These are phyloP conservation scores for Prenolepis imparis DNA, from an alignment of 2,888 invertebrate species.

Conservation along the genomic window DNA sequence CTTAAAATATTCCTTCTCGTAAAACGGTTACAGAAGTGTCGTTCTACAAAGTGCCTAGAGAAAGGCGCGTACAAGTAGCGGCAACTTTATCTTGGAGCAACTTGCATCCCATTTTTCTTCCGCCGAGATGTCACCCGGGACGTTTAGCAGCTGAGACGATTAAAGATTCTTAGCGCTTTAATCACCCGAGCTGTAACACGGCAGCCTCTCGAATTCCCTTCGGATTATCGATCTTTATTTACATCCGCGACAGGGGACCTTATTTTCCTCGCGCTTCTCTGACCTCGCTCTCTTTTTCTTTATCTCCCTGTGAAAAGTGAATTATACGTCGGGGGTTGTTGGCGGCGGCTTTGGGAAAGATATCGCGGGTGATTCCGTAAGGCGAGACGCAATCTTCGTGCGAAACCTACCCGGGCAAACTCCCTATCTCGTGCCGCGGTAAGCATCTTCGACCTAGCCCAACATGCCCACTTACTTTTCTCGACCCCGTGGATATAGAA, in stretches of 20 bases:
- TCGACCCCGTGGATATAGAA: not conserved
- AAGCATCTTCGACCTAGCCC: slow-evolving; percentile 47
- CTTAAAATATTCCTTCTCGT: slow-evolving; percentile 51
- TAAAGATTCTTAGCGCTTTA: slow-evolving; percentile 32
- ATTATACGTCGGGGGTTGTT: slow-evolving; percentile 34
- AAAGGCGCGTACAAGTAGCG: slow-evolving; percentile 42
- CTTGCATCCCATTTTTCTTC: slow-evolving; percentile 50
- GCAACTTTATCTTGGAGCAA: slow-evolving; percentile 47
- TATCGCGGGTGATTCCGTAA: slow-evolving; percentile 44
- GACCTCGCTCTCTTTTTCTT: not conserved
- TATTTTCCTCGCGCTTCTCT: not conserved
- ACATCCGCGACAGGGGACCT: not conserved
- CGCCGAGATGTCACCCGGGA: slow-evolving; percentile 26
- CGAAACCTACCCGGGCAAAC: slow-evolving; percentile 42
- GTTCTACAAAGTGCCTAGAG: slow-evolving; percentile 32
- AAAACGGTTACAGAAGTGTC: slow-evolving; percentile 52
- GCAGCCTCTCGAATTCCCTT: slow-evolving; percentile 5
- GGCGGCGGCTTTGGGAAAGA: slow-evolving; percentile 34
- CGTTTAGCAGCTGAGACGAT: slow-evolving; percentile 30
- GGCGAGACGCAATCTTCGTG: slow-evolving; percentile 51
- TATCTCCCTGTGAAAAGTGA: slow-evolving; percentile 29
- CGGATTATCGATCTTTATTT: slow-evolving; percentile 44
- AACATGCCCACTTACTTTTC: slow-evolving; percentile 51
- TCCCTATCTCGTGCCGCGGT: slow-evolving; percentile 43
- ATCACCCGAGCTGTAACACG: slow-evolving; percentile 23